Evolutionary conservation across 2,888 invertebrate species (phyloP).

Genomic region (Cephus nigrinus): DNA sequence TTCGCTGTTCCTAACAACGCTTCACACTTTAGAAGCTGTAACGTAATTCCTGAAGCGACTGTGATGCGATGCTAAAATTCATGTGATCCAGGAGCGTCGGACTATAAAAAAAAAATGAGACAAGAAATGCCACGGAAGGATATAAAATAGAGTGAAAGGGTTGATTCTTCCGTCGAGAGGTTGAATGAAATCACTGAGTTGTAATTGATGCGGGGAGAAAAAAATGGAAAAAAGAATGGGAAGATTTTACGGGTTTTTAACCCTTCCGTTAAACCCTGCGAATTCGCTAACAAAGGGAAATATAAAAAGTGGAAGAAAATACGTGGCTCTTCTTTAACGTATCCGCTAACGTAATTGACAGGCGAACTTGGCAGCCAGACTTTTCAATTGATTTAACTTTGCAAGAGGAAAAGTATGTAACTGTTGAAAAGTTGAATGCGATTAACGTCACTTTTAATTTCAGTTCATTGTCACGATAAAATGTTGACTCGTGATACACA

Average conservation of each 20-base stretch:
- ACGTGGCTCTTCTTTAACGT: not conserved
- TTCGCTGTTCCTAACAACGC: not conserved
- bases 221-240: not conserved
- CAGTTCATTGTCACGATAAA: not conserved
- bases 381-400: not conserved
- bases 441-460: not conserved
- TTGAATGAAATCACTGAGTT: not conserved
- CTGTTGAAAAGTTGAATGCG: not conserved
- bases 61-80: slow-evolving; percentile 9
- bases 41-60: slow-evolving; percentile 13
- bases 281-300: not conserved
- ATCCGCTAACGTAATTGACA: not conserved
- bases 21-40: not conserved
- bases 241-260: not conserved
- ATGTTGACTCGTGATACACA: not conserved
- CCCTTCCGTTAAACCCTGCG: not conserved
- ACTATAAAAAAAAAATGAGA: not conserved
- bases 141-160: not conserved
- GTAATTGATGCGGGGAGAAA: not conserved
- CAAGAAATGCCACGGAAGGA: not conserved
- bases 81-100: not conserved
- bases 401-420: not conserved
- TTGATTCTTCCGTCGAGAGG: not conserved
- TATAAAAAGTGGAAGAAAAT: not conserved
- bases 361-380: not conserved